phyloP scores from a whole-genome alignment of 2,888 invertebrate species.

The Julus scanicus region DNA sequence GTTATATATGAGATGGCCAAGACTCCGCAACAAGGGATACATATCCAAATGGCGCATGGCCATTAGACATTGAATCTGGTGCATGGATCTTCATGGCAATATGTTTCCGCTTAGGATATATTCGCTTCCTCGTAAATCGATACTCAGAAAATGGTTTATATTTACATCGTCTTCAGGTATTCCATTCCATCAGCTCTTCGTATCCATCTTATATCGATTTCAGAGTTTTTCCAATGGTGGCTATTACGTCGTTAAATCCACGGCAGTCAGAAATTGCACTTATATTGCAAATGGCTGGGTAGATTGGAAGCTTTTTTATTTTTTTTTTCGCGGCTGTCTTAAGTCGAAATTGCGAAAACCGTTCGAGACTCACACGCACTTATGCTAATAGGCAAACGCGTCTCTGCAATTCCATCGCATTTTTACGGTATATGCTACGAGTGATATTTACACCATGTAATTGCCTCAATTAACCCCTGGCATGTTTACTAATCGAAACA shows the following conservation, averaged over 20 bases:
- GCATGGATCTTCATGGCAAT: constrained; percentile 30
- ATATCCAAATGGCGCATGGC: constrained; percentile 12
- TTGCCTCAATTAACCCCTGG: too few relatives aligned
- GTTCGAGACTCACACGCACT: neutral
- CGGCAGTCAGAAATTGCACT: constrained; percentile 18
- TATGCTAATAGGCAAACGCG: neutral
- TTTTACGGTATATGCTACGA: neutral
- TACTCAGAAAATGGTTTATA: constrained; percentile 39
- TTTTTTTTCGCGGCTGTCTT: neutral
- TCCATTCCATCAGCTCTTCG: constrained; percentile 18
- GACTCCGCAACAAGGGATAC: neutral
- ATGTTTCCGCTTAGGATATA: constrained; percentile 40
- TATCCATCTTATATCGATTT: constrained; percentile 43
- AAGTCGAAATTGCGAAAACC: constrained; percentile 37
- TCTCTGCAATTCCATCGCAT: neutral
- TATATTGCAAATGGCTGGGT: constrained; percentile 28
- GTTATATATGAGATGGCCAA: neutral
- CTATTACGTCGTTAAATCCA: constrained; percentile 47
- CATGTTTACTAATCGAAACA: neutral
- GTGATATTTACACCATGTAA: neutral
- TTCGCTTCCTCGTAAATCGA: constrained; percentile 31
- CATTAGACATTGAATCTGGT: constrained; percentile 29
- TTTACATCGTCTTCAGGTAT: constrained; percentile 45
- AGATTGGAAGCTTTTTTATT: constrained; percentile 14
- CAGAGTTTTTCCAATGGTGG: neutral